A percentile compares a stretch with the other conserved stretches of the same genome.
These are phyloP conservation scores for Orcinus orca DNA, from an alignment of 2,113 vertebrate species.

Conservation along the genomic window DNA sequence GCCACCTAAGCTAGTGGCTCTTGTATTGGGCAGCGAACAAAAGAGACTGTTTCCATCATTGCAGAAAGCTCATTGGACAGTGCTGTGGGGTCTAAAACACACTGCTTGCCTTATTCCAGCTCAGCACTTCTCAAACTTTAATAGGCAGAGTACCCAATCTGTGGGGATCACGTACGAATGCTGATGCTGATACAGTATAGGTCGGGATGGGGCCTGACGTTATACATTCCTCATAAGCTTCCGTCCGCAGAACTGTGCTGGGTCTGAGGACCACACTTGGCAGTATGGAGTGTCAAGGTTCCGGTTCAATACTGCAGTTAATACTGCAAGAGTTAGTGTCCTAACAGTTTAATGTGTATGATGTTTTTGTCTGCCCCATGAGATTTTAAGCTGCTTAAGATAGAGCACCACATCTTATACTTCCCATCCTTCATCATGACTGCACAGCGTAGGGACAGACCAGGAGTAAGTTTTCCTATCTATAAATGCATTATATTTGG, in stretches of 20 bases:
- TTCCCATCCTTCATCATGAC: background rate
- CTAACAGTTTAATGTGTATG: background rate
- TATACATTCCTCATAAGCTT: background rate
- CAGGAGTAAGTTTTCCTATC: background rate
- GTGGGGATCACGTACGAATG: background rate
- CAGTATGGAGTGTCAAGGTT: background rate
- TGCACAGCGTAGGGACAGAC: background rate
- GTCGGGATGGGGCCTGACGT: background rate
- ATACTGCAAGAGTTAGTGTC: background rate
- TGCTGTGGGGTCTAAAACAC: background rate
- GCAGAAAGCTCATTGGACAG: background rate
- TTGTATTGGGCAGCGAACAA: background rate
- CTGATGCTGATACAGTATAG: background rate
- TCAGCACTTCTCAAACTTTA: background rate
- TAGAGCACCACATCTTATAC: background rate
- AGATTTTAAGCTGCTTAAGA: background rate
- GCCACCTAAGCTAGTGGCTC: background rate
- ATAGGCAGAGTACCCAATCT: background rate
- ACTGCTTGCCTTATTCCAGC: background rate
- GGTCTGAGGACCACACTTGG: background rate
- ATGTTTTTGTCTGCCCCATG: background rate
- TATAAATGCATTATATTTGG: background rate
- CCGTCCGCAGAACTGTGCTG: too few relatives aligned
- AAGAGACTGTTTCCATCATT: background rate
- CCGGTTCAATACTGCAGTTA: background rate